These are phyloP conservation scores for Dicrurus megarhynchus DNA, from an alignment of 2,113 vertebrate genomes.

Conservation along the genomic window DNA sequence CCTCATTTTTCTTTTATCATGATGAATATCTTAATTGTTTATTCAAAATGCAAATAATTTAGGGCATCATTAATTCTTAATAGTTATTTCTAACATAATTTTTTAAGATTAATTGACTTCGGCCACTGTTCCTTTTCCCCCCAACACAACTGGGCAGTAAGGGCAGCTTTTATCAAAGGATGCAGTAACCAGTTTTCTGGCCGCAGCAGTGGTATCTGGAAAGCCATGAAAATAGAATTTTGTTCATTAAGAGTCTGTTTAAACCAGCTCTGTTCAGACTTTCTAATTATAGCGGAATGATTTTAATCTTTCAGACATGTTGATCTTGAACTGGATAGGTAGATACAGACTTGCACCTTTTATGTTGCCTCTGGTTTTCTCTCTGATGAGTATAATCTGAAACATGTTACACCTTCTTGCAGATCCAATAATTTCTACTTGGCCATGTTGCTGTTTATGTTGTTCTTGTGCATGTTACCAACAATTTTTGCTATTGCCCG, in stretches of 20 bases:
- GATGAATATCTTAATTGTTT: background rate
- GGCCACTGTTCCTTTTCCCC: background rate
- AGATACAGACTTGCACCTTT: background rate
- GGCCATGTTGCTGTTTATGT: constrained; percentile 95
- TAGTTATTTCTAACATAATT: background rate
- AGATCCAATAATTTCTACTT: constrained; percentile 99
- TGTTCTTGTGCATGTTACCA: constrained; percentile 96
- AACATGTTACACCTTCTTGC: background rate
- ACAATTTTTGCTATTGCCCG: constrained; percentile 93
- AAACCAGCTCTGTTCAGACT: background rate
- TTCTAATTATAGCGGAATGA: background rate
- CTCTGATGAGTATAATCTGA: background rate
- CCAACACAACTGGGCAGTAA: background rate
- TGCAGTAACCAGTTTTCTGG: background rate
- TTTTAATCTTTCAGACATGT: background rate
- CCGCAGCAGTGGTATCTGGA: constrained; percentile 15
- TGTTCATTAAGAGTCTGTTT: background rate
- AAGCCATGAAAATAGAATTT: background rate
- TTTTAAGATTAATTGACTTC: background rate
- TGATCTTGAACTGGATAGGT: background rate
- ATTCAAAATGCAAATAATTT: background rate
- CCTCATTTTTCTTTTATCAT: background rate
- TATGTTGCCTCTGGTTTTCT: background rate
- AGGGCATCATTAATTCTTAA: background rate
- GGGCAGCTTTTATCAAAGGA: background rate